Percentiles rank a stretch among this genome's conserved stretches.
phyloP scores from a whole-genome alignment of 2,113 vertebrate species.

The Conger conger region DNA sequence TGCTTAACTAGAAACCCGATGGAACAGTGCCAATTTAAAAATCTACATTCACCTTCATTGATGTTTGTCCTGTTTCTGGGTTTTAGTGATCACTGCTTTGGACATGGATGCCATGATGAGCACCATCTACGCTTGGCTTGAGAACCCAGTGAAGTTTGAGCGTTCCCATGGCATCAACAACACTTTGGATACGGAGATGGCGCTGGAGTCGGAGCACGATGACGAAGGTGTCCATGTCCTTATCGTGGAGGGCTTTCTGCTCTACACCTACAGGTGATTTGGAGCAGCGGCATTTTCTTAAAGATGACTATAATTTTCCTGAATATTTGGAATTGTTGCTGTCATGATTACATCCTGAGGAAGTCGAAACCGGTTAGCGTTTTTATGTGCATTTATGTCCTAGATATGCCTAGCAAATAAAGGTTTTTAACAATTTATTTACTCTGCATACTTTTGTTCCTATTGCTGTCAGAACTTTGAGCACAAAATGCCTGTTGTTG shows the following conservation, averaged over 20 bases:
- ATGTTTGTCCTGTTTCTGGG: neutral
- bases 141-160: conserved; percentile 89
- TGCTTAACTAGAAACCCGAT: conserved; percentile 6
- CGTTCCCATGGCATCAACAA: conserved; percentile 87
- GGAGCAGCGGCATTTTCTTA: neutral
- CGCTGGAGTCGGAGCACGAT: conserved; percentile 50
- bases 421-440: too few relatives aligned
- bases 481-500: neutral
- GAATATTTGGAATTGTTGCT: neutral
- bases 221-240: conserved; percentile 80
- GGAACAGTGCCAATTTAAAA: neutral
- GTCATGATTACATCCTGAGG: too few relatives aligned
- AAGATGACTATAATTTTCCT: neutral
- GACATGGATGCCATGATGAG: conserved; percentile 97
- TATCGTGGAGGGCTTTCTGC: conserved; percentile 91
- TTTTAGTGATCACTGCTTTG: conserved; percentile 84
- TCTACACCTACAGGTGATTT: conserved; percentile 85
- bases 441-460: too few relatives aligned
- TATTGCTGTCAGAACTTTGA: neutral
- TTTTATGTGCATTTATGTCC: too few relatives aligned
- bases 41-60: conserved; percentile 32
- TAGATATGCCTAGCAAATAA: too few relatives aligned
- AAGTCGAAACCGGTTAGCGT: too few relatives aligned
- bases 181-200: conserved; percentile 69
- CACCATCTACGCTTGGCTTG: conserved; percentile 87